These are phyloP conservation scores for Cairina moschata DNA, from an alignment of 2,113 vertebrate genomes.

Conservation along the genomic window DNA sequence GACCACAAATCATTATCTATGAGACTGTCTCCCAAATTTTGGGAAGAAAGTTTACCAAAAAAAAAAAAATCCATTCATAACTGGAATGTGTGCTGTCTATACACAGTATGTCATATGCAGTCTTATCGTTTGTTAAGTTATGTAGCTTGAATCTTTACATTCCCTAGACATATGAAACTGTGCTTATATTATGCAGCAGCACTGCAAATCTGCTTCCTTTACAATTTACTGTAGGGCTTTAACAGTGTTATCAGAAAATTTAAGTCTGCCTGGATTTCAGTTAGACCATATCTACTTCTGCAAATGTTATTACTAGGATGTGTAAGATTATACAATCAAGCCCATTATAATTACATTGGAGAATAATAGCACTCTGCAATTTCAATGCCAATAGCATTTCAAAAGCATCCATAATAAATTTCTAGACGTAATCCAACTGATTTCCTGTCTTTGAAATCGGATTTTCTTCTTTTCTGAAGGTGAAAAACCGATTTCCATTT, in stretches of 20 bases:
- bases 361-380: constrained; percentile 32
- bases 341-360: constrained; percentile 60
- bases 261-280: constrained; percentile 33
- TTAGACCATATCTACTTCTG: constrained; percentile 39
- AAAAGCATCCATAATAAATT: constrained; percentile 61
- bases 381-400: constrained; percentile 59
- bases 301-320: constrained; percentile 48
- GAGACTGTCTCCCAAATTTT: not conserved
- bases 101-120: not conserved
- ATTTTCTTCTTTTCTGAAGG: constrained; percentile 57
- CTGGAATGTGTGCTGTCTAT: not conserved
- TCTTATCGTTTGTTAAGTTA: not conserved
- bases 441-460: constrained; percentile 61
- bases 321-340: constrained; percentile 54
- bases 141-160: not conserved
- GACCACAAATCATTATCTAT: not conserved
- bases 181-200: not conserved
- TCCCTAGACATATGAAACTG: not conserved
- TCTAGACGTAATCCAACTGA: constrained; percentile 56
- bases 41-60: not conserved
- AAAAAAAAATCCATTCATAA: not conserved
- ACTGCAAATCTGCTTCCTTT: not conserved
- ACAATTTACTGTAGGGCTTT: constrained; percentile 10
- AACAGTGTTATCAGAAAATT: constrained; percentile 31
- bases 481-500: constrained; percentile 42